Evolutionary conservation across 2,113 vertebrate genomes (phyloP).

Genomic region (Rhea americana): DNA sequence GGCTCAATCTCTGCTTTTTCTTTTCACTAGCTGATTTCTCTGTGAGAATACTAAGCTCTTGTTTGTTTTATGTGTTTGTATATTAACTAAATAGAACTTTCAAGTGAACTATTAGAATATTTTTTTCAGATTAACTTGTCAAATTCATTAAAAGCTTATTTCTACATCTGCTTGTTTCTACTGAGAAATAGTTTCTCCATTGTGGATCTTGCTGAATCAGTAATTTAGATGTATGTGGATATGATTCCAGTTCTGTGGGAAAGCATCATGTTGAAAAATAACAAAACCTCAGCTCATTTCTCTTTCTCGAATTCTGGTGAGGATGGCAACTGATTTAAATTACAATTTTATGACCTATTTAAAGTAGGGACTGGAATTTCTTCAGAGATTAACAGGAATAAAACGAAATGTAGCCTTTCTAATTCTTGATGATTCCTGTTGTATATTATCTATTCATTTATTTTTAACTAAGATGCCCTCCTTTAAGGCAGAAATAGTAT

Average conservation of each 20-base stretch:
- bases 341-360: background rate
- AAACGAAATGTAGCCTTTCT: background rate
- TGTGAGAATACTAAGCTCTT: background rate
- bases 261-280: background rate
- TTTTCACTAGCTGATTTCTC: background rate
- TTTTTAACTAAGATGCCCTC: background rate
- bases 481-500: background rate
- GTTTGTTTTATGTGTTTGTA: background rate
- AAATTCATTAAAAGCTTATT: background rate
- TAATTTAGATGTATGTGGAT: background rate
- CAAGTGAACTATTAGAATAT: background rate
- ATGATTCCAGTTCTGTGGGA: background rate
- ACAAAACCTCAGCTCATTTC: background rate
- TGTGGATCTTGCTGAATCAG: background rate
- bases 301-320: background rate
- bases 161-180: background rate
- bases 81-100: background rate
- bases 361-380: background rate
- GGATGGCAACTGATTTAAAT: background rate
- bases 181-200: background rate
- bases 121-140: background rate
- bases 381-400: background rate
- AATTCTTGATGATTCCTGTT: background rate
- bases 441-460: background rate
- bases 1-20: accelerated